Evolutionary conservation across 2,797 vertebrate genomes (phyloP).

Genomic region (Pseudochirops cupreus): DNA sequence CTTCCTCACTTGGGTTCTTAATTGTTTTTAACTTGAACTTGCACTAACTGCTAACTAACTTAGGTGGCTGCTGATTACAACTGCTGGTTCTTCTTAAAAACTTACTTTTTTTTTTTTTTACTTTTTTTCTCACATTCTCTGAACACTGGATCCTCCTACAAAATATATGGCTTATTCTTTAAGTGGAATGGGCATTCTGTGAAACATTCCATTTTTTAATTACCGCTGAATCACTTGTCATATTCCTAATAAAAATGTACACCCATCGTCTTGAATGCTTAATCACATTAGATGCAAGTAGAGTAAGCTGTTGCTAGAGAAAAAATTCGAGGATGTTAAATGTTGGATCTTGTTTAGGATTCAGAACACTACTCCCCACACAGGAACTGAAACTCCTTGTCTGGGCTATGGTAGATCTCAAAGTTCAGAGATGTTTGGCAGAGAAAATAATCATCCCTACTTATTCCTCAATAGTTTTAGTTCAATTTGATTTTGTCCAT

Average conservation of each 20-base stretch:
- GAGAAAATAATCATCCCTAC: neutral
- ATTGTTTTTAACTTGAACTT: constrained; percentile 14
- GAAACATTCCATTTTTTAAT: constrained; percentile 56
- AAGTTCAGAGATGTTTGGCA: neutral
- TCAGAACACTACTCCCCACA: neutral
- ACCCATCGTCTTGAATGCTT: constrained; percentile 50
- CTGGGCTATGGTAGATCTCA: neutral
- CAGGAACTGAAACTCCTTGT: neutral
- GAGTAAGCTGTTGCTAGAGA: constrained; percentile 24
- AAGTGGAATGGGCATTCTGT: constrained; percentile 54
- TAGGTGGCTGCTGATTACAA: constrained; percentile 14
- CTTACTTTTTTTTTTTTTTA: neutral
- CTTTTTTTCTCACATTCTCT: neutral
- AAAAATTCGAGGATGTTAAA: constrained; percentile 3
- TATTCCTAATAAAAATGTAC: constrained; percentile 49
- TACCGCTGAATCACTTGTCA: constrained; percentile 58
- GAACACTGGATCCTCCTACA: neutral
- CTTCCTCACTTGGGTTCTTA: neutral
- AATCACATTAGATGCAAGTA: constrained; percentile 53
- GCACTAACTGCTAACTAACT: neutral
- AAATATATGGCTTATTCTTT: constrained; percentile 64
- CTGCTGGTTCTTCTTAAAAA: constrained; percentile 21
- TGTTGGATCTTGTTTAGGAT: constrained; percentile 61
- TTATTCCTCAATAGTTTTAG: neutral
- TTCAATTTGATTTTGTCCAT: neutral